Conservation (phyloP, 2,113 vertebrate species). For the Maccullochella peelii region DNA sequence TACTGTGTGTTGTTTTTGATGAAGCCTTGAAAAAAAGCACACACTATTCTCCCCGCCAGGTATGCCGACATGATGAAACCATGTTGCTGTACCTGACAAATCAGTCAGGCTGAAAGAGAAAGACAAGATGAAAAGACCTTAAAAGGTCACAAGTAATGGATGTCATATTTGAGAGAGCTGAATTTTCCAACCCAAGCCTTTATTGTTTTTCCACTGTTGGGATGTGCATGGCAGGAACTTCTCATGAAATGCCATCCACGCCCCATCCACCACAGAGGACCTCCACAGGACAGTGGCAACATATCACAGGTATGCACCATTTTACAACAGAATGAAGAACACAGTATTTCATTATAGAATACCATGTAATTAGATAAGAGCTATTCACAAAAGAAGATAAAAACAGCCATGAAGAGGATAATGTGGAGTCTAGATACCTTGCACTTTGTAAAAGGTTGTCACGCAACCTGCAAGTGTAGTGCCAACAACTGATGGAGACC, state of each 20-base stretch:
- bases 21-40: conserved; percentile 10
- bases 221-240: background rate
- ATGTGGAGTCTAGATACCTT: background rate
- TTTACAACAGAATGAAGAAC: conserved; percentile 5
- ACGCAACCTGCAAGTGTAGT: conserved; percentile 17
- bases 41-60: conserved; percentile 23
- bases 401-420: background rate
- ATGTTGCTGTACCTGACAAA: conserved; percentile 58
- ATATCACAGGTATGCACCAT: background rate
- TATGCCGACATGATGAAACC: conserved; percentile 51
- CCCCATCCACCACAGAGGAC: background rate
- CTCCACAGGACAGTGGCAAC: background rate
- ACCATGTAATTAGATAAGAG: conserved; percentile 1
- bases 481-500: conserved; percentile 14
- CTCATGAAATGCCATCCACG: conserved; percentile 29
- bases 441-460: conserved; percentile 12
- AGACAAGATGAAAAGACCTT: conserved; percentile 62
- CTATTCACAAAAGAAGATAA: conserved; percentile 9
- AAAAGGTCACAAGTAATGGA: conserved; percentile 76
- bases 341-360: background rate
- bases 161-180: conserved; percentile 63
- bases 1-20: conserved; percentile 16
- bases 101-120: conserved; percentile 63
- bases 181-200: conserved; percentile 39
- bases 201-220: conserved; percentile 43